phyloP scores from a whole-genome alignment of 2,797 vertebrate species.

The Rhabdophis nuchalis region DNA sequence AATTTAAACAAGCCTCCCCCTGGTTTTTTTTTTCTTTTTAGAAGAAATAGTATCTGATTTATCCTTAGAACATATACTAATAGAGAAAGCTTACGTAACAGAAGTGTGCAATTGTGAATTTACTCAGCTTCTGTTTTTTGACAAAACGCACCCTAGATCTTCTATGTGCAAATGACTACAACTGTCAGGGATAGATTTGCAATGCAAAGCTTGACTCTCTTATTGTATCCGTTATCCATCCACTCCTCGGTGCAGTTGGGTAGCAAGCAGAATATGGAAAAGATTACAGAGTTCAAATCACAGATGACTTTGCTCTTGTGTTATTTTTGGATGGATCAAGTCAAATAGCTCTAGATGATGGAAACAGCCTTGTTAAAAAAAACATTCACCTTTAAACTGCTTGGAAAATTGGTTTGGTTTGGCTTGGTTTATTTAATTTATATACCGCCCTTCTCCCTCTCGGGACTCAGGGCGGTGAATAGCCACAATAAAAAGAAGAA shows the following conservation, averaged over 20 bases:
- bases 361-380: background rate
- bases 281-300: constrained; percentile 31
- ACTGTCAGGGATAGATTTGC: constrained; percentile 45
- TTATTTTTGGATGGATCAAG: background rate
- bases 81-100: constrained; percentile 33
- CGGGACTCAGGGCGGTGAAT: too few species aligned
- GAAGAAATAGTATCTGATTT: constrained; percentile 44
- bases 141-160: constrained; percentile 40
- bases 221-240: constrained; percentile 39
- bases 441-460: too few species aligned
- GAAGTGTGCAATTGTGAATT: constrained; percentile 51
- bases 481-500: too few species aligned
- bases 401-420: background rate
- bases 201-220: constrained; percentile 52
- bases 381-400: background rate
- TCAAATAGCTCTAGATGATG: background rate
- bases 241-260: background rate
- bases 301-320: background rate
- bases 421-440: too few species aligned
- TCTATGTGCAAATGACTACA: constrained; percentile 48
- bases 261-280: background rate
- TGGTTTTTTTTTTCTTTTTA: constrained; percentile 28
- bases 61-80: constrained; percentile 44
- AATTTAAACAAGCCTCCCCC: constrained; percentile 52
- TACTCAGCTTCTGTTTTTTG: constrained; percentile 39